These are phyloP conservation scores for Macaria notata DNA, from an alignment of 2,888 invertebrate genomes.

Conservation along the genomic window DNA sequence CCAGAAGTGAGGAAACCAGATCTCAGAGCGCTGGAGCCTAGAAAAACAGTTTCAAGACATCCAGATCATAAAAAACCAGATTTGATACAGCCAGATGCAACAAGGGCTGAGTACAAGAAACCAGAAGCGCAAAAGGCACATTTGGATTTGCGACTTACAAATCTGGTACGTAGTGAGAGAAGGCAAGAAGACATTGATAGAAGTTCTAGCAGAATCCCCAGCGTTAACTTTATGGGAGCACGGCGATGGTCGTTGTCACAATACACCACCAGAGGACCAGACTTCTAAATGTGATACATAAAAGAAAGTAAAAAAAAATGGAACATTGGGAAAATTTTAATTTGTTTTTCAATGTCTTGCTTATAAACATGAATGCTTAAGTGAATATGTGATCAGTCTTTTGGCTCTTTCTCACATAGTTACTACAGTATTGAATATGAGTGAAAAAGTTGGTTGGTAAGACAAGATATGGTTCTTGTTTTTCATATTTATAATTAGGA, in stretches of 20 bases:
- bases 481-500: no score
- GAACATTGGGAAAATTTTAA: no score
- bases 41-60: neutral
- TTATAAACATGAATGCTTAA: neutral
- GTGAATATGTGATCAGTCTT: neutral
- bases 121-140: no score
- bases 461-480: neutral
- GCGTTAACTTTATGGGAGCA: constrained; percentile 32
- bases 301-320: neutral
- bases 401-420: neutral
- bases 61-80: neutral
- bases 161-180: neutral
- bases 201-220: constrained; percentile 5
- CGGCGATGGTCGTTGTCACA: constrained; percentile 61
- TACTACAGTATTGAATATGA: neutral
- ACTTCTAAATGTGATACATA: constrained; percentile 46
- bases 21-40: no score
- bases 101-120: no score
- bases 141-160: no score
- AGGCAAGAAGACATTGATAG: neutral
- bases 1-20: no score
- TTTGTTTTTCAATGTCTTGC: neutral
- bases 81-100: neutral
- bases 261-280: constrained; percentile 56
- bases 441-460: neutral